Base-by-base conservation (phyloP, 2,888 invertebrate genomes). In the Agonum fuliginosum region DNA sequence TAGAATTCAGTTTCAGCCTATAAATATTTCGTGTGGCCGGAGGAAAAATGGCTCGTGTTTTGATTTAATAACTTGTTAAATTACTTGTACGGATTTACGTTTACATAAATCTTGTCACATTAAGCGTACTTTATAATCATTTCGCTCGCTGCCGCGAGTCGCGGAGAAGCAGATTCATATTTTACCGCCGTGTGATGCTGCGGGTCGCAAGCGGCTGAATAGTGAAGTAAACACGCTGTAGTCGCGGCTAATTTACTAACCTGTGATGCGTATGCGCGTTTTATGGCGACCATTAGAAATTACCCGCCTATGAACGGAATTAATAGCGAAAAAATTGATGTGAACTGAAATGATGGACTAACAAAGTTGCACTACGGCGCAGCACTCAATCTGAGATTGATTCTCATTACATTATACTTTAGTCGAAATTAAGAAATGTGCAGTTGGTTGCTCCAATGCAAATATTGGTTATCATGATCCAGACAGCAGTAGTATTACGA, bases 51-150 rank as follows among this genome's bases (percentile, higher is more conserved):
- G 67, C 20, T 10, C 30, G 62, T 77, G 77, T 77, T 77, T 70
- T 77, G 77, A 77, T 77, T 77, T 77, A 77, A 77, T 77, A 70
- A 77, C 70, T 70, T 77, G 77, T 77, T 70, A 77, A 77, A 77
- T 77, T 77, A 70, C 77, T 77, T 77, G 77, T 77, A 77, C 70
- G 77, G 77, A 77, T 77, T 77, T 77, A 77, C 70, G 30, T 58
- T 37, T 30, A 27, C 58, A 67, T 77, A 77, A 70, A 77, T 77
- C 77, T 70, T 70, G 77, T 70, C 77, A 77, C 70, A 77, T 77
- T 77, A 77, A 77, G 70, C 77, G 30, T 70, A 77, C 58, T 77
- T 77, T 54, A 77, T 77, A 77, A 77, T 77, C 69, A 77, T 77
- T 77, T 77, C 46, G 30, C 67, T 77, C 46, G 30, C 67, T 48